Evolutionary conservation across 2,888 invertebrate genomes (phyloP).

Genomic region (Temnothorax rugatulus): DNA sequence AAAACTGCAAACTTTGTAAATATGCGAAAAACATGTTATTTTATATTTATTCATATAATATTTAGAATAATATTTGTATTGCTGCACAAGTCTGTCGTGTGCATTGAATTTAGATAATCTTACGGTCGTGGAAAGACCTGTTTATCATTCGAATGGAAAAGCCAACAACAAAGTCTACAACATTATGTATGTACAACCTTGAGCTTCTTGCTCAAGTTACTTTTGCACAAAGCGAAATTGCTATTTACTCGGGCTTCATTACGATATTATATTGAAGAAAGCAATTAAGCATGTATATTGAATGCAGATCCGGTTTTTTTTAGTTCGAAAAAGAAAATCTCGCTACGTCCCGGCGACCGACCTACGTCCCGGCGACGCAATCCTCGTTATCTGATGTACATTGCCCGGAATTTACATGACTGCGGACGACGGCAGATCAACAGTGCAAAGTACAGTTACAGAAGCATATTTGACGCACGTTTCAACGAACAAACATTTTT

Average conservation of each 20-base stretch:
- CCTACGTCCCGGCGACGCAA: conserved; percentile 18
- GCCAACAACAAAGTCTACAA: not conserved
- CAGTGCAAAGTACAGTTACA: conserved; percentile 27
- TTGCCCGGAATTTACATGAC: conserved; percentile 13
- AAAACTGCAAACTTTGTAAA: not conserved
- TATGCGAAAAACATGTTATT: not conserved
- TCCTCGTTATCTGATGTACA: conserved; percentile 32
- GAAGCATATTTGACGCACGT: conserved; percentile 8
- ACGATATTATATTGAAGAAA: not conserved
- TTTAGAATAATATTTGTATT: not conserved
- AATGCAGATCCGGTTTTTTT: not conserved
- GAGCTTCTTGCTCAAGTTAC: not conserved
- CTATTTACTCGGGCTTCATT: not conserved
- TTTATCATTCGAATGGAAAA: not conserved
- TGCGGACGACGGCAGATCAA: conserved; percentile 6
- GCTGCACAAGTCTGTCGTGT: not conserved
- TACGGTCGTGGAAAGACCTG: not conserved
- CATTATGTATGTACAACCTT: not conserved
- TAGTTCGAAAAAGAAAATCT: conserved; percentile 1
- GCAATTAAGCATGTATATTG: conserved; percentile 6
- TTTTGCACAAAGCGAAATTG: not conserved
- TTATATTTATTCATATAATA: not conserved
- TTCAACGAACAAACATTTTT: conserved; percentile 17
- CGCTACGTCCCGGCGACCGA: conserved; percentile 35
- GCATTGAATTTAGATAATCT: not conserved